Conservation (phyloP, 1,140 invertebrate genomes). For the Marisa cornuarietis region DNA sequence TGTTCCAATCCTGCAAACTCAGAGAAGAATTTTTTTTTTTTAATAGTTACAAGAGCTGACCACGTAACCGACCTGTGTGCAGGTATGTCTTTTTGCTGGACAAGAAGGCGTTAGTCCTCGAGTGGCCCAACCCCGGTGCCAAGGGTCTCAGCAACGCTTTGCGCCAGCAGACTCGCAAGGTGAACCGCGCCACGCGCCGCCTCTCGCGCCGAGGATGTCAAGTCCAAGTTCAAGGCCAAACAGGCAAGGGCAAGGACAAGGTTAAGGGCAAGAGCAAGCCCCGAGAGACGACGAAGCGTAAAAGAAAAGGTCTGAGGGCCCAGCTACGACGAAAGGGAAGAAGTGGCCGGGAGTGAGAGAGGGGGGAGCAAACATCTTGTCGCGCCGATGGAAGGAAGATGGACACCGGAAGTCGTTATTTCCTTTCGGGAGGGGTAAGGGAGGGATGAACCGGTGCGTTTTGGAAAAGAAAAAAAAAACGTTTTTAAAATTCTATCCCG, state of each 20-base stretch:
- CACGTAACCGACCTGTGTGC: not conserved
- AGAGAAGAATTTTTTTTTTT: too few species aligned
- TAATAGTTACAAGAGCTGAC: too few species aligned
- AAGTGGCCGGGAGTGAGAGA: not conserved
- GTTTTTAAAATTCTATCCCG: too few species aligned
- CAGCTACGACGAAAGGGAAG: not conserved
- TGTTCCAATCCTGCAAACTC: too few species aligned
- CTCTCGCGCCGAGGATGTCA: slow-evolving; percentile 25
- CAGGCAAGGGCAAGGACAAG: slow-evolving; percentile 7
- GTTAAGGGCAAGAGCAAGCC: slow-evolving; percentile 22
- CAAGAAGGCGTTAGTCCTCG: slow-evolving; percentile 25
- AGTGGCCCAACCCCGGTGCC: slow-evolving; percentile 13
- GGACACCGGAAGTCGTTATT: not conserved
- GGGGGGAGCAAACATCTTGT: not conserved
- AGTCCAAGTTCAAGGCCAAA: not conserved
- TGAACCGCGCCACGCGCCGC: slow-evolving; percentile 23
- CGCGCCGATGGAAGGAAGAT: not conserved
- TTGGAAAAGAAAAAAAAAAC: not conserved
- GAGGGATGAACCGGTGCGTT: not conserved
- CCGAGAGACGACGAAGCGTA: not conserved
- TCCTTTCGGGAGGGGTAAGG: not conserved
- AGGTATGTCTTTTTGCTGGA: slow-evolving; percentile 40
- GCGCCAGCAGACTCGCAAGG: slow-evolving; percentile 22
- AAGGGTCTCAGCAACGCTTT: slow-evolving; percentile 13
- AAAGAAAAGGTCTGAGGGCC: not conserved